These are phyloP conservation scores for Antheraea assamensis DNA, from an alignment of 2,888 invertebrate species.

Conservation along the genomic window DNA sequence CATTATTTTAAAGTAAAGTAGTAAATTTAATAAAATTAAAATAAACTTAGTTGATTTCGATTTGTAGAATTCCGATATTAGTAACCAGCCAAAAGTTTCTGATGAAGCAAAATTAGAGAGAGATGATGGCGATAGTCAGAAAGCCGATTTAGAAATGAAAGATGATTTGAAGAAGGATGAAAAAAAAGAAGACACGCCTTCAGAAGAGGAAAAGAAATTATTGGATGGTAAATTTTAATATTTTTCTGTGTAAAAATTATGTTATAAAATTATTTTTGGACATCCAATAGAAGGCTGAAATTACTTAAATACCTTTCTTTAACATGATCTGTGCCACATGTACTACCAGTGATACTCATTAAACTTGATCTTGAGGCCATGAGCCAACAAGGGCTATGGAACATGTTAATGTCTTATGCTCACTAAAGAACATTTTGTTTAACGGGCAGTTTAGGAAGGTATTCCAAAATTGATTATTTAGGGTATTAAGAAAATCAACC, in stretches of 20 bases:
- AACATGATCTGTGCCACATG: no score
- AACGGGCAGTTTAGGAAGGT: no score
- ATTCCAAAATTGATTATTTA: no score
- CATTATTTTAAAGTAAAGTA: no score
- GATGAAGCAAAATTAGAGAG: conserved; percentile 61
- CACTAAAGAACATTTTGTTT: no score
- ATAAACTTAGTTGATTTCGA: conserved; percentile 17
- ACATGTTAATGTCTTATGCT: no score
- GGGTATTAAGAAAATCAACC: no score
- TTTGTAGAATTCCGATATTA: conserved; percentile 57
- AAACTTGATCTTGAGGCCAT: no score
- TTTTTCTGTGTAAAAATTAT: background rate
- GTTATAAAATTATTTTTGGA: background rate
- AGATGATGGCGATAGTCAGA: conserved; percentile 69
- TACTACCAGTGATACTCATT: no score
- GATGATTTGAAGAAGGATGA: conserved; percentile 80
- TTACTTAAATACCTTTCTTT: background rate
- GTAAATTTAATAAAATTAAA: conserved; percentile 16
- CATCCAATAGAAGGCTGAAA: background rate
- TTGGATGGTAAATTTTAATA: conserved; percentile 83
- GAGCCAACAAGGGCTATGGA: no score
- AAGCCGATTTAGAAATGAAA: conserved; percentile 76
- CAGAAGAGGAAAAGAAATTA: conserved; percentile 86
- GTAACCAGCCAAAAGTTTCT: conserved; percentile 52
- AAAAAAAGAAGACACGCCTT: conserved; percentile 72